Evolutionary conservation across 1,140 invertebrate genomes (phyloP).

Genomic region (Musca vetustissima): DNA sequence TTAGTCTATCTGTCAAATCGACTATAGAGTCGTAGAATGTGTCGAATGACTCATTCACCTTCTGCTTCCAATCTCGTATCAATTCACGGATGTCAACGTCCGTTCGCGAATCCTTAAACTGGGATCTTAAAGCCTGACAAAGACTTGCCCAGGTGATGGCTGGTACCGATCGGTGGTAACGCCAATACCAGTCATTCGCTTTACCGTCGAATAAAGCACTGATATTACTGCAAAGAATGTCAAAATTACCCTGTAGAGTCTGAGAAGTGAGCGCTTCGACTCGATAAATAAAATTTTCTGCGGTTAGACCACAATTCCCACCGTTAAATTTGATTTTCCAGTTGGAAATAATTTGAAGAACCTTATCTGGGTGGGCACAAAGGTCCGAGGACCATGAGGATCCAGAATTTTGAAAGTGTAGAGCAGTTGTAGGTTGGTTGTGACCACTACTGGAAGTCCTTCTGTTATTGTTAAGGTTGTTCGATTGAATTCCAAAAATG

Average conservation of each 20-base stretch:
- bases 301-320: too few relatives aligned
- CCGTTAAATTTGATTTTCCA: too few relatives aligned
- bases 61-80: slow-evolving; percentile 6
- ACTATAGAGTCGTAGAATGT: background rate
- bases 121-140: background rate
- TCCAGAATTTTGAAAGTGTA: too few relatives aligned
- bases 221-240: background rate
- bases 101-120: background rate
- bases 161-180: background rate
- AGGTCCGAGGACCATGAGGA: background rate
- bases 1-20: background rate
- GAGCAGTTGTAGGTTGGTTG: too few relatives aligned
- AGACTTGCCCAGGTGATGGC: background rate
- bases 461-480: too few relatives aligned
- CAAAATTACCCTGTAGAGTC: slow-evolving; percentile 4
- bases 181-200: slow-evolving; percentile 11
- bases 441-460: too few relatives aligned
- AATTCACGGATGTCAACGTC: background rate
- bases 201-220: slow-evolving; percentile 11
- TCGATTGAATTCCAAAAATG: too few relatives aligned
- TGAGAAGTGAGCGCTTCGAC: background rate
- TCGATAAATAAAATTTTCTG: too few relatives aligned
- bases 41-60: background rate
- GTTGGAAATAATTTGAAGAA: too few relatives aligned
- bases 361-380: too few relatives aligned